Conservation (phyloP, 2,888 invertebrate species). For the Drosophila meridionalis region DNA sequence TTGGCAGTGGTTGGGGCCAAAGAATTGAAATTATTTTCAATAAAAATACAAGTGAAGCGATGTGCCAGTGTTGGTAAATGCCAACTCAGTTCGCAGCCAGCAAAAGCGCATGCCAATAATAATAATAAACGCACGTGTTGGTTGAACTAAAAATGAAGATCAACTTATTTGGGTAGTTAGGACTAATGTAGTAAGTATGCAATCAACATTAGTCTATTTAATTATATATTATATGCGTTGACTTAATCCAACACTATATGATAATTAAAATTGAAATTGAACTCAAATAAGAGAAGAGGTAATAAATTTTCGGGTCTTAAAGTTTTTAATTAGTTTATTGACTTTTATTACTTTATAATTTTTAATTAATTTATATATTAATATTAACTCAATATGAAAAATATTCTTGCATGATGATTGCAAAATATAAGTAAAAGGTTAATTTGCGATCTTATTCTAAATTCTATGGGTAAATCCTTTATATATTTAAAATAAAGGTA, state of each 20-base stretch:
- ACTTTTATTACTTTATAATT: not conserved
- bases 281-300: no score
- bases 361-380: no score
- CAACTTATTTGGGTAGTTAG: not conserved
- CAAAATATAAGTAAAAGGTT: no score
- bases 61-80: conserved; percentile 12
- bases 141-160: conserved; percentile 3
- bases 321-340: no score
- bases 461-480: no score
- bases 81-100: conserved; percentile 23
- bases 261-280: no score
- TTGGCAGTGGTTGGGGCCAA: conserved; percentile 15
- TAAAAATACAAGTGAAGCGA: conserved; percentile 47
- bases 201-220: not conserved
- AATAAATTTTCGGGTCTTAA: no score
- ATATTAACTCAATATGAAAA: no score
- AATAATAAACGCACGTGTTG: conserved; percentile 47
- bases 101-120: conserved; percentile 49
- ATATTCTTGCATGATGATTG: no score
- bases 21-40: conserved; percentile 65
- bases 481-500: no score
- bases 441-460: no score
- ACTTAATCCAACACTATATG: no score
- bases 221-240: not conserved
- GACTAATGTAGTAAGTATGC: not conserved